These are phyloP conservation scores for Halichondria panicea DNA, from an alignment of 37 sponge, comb jelly and placozoan species.

Conservation along the genomic window DNA sequence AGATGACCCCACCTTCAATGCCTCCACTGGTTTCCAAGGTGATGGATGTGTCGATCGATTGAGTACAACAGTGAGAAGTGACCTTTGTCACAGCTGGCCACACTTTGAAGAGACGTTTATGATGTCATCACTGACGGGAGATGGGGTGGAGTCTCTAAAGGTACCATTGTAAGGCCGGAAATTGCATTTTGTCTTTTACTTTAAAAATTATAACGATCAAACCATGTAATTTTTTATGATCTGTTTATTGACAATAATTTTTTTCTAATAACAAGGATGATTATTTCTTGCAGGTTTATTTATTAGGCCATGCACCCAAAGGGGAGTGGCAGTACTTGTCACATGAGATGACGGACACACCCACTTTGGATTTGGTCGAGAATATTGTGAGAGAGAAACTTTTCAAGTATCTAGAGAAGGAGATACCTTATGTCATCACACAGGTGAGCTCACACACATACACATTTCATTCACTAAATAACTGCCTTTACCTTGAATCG, in stretches of 20 bases:
- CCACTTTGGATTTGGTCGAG: conserved; percentile 45
- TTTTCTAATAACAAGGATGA: no score
- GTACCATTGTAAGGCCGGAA: conserved; percentile 7
- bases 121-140: conserved; percentile 74
- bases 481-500: no score
- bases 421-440: conserved; percentile 71
- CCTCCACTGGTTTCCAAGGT: no score
- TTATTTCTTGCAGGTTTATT: conserved; percentile 38
- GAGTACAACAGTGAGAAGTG: no score
- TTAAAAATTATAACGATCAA: background rate
- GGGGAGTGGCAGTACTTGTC: conserved; percentile 62
- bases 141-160: conserved; percentile 64
- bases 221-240: background rate
- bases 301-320: conserved; percentile 27
- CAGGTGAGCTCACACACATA: no score
- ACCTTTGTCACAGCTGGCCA: conserved; percentile 19
- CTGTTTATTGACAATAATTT: background rate
- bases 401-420: conserved; percentile 55
- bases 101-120: conserved; percentile 48
- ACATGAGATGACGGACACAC: conserved; percentile 8
- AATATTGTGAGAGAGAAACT: conserved; percentile 79
- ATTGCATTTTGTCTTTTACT: background rate
- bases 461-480: no score
- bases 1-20: no score
- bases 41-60: no score